phyloP scores from a whole-genome alignment of 2,797 vertebrate species.

The Capromys pilorides region DNA sequence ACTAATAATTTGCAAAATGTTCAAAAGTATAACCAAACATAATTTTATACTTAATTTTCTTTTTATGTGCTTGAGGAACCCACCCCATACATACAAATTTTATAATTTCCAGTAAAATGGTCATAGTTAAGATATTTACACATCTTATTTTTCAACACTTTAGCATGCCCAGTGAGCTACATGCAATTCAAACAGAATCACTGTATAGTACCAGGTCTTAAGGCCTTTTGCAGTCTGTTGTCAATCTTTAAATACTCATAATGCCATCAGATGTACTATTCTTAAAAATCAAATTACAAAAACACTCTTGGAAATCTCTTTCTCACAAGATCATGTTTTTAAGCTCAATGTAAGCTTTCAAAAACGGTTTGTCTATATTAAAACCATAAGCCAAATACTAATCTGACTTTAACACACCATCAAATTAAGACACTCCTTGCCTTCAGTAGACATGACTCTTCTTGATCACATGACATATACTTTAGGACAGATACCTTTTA shows the following conservation, averaged over 20 bases:
- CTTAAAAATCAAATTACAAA: conserved; percentile 34
- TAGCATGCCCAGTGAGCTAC: conserved; percentile 12
- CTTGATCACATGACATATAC: background rate
- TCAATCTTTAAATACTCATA: background rate
- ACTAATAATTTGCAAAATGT: conserved; percentile 5
- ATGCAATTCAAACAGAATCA: conserved; percentile 33
- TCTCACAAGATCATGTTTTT: background rate
- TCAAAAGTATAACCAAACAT: conserved; percentile 26
- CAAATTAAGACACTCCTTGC: background rate
- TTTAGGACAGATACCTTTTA: background rate
- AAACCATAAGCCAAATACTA: background rate
- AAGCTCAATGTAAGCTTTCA: conserved; percentile 22
- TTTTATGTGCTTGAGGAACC: conserved; percentile 1
- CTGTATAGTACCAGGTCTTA: background rate
- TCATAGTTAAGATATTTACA: background rate
- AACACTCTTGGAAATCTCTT: conserved; percentile 38
- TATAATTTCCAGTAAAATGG: background rate
- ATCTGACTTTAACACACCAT: conserved; percentile 4
- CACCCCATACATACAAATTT: background rate
- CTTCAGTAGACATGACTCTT: background rate
- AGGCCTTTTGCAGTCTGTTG: background rate
- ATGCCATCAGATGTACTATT: background rate
- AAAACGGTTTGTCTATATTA: background rate
- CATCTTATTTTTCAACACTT: conserved; percentile 8
- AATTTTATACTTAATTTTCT: conserved; percentile 14